phyloP scores from a whole-genome alignment of 2,113 vertebrate species.

The Carollia perspicillata region DNA sequence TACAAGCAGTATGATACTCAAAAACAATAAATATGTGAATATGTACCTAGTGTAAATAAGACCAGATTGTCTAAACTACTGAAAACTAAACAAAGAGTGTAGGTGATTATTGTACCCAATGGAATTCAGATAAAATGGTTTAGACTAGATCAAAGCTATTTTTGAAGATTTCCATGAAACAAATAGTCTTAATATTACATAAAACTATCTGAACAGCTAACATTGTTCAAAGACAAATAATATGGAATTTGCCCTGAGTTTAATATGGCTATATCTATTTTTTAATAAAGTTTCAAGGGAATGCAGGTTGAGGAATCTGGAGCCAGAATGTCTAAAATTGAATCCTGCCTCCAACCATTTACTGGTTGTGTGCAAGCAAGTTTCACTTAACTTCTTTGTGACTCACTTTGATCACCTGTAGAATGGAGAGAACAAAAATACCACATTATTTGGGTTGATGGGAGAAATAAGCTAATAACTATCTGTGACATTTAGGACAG shows the following conservation, averaged over 20 bases:
- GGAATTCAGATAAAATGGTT: background rate
- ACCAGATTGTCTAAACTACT: background rate
- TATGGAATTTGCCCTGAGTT: background rate
- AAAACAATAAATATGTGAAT: background rate
- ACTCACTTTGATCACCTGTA: conserved; percentile 8
- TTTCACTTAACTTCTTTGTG: background rate
- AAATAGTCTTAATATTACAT: background rate
- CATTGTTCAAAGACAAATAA: background rate
- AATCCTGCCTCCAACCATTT: background rate
- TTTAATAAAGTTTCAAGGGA: background rate
- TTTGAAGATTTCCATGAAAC: background rate
- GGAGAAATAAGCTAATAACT: background rate
- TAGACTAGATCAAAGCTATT: background rate
- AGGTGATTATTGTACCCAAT: background rate
- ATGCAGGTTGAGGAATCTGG: background rate
- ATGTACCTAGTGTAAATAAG: background rate
- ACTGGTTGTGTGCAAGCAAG: background rate
- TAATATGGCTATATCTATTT: background rate
- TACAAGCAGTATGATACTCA: background rate
- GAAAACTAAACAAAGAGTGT: background rate
- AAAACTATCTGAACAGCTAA: background rate
- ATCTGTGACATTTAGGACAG: background rate
- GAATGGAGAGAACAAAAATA: background rate
- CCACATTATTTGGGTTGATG: background rate
- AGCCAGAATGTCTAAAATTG: background rate